Percentiles rank a stretch among this genome's conserved stretches.
These are phyloP conservation scores for Notodonta ziczac DNA, from an alignment of 2,888 invertebrate species.

Conservation along the genomic window DNA sequence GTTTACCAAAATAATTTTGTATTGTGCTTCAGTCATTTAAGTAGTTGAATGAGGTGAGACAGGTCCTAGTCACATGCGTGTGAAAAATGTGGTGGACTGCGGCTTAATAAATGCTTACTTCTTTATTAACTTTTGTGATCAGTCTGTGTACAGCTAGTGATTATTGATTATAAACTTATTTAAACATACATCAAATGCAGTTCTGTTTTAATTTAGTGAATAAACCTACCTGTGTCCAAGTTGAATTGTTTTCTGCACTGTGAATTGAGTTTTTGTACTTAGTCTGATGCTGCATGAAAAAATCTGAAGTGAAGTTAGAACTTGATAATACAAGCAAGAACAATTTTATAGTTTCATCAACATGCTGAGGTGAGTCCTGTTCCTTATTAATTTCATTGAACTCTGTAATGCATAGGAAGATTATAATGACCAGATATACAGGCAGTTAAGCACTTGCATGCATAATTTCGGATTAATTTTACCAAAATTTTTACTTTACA, in stretches of 20 bases:
- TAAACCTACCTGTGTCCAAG: background rate
- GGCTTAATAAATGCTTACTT: background rate
- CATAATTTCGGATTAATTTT: no score
- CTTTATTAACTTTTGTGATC: background rate
- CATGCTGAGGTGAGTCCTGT: conserved; percentile 29
- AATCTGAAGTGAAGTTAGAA: conserved; percentile 11
- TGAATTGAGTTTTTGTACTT: background rate
- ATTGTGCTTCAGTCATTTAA: conserved; percentile 3
- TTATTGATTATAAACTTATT: no score
- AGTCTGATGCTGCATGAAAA: background rate
- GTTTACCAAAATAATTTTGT: conserved; percentile 29
- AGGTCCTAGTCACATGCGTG: background rate
- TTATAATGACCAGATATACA: no score
- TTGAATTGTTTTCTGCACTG: background rate
- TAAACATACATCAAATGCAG: conserved; percentile 6
- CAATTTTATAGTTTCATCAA: conserved; percentile 11
- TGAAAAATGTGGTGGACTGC: background rate
- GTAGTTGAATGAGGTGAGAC: background rate
- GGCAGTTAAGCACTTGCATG: no score
- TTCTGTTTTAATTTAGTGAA: background rate
- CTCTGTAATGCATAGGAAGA: no score
- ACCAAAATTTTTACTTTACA: no score
- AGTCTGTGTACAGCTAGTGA: no score
- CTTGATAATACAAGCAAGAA: conserved; percentile 26
- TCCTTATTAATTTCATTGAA: no score